Base-by-base conservation (phyloP, 2,113 vertebrate species). In the Elachura formosa region DNA sequence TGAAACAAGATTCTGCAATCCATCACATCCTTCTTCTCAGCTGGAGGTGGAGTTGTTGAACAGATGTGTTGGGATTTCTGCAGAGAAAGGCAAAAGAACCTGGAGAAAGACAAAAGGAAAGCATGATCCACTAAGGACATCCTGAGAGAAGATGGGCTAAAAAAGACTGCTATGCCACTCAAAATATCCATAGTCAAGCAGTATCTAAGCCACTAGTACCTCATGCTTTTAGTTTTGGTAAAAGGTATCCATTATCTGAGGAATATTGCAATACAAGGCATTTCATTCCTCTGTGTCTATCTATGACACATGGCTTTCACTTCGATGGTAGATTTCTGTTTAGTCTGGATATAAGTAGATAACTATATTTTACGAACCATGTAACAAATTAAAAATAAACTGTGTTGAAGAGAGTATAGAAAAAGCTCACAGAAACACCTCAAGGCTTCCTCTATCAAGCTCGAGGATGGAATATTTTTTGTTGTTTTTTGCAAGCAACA, bases 61-160 rank as follows among this genome's bases (percentile, higher is more conserved):
- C 94, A 98, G 95, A 97, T 98, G 93, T 95, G 82, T 45, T 41
- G 24, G 82, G 93, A 97, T 95, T 96, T 97, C 79, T 94, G 80
- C 34, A 86, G 84, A 69, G 82, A 94, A 84, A 87, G 43, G 56
- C 52, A 26, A 94, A 77, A 55, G 71, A 66, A 89, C n/a, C 29
- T 87, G 74, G 90, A 96, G 43, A 58, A 83, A 93, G 41, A 94
- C 61, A 81, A 95, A 96, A 97, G 56, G 19, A 73, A 72, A 94
- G 23, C n/a, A 68, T 6, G 8, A 18, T 76, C 64, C 55, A 73
- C 12, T 88, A 67, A 91, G 34, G 26, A 38, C 61, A 14, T 93
- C 49, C 66, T 76, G 36, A 72, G 58, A 76, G 62, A 64, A 31
- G 58, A 36, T 73, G 55, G 54, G n/a, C 20, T 78, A 25, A 58